Base-by-base conservation (phyloP, 2,888 invertebrate species). In the Nymphalis polychloros region DNA sequence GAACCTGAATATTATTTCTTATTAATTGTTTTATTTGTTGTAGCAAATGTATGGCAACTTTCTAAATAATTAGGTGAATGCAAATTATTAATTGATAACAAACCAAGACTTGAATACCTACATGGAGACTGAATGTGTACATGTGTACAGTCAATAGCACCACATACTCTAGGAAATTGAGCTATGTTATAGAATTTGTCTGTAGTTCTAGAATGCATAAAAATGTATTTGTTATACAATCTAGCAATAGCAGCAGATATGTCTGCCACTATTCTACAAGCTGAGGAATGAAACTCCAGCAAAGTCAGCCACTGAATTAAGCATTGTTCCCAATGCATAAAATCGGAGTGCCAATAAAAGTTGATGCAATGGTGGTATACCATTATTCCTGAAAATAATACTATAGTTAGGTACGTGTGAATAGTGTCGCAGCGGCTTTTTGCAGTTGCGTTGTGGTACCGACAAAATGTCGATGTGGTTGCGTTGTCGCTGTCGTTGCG, bases 361-460 rank as follows among this genome's bases (percentile, higher is more conserved):
- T 20, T 60, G 19, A 19, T 48, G 47, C 5, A 60, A 47, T 8
- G 47, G 47, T 16, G 59, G 47, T 20, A 60, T 23, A 8, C 59
- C 48, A 60, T 60, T 7, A 23, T 48, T 48, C 19, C 60, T 48
- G 60, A 8, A 60, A 60, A 23, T 23, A 23, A 23, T 23, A 23
- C 23, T 23, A 23, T 23, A 23, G 23, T 23, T 23, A 23, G 23
- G 23, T 23, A 23, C 75, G 68, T 75, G 72, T 72, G 71, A 72
- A 73, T 75, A 72, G 70, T 73, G 70, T 68, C 70, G 70, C 70
- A 49, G 68, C 73, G 49, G 72, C 71, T 70, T 75, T 68, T 72
- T 72, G 72, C 68, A 69, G 69, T 72, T 75, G 72, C 74, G 67
- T 67, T 72, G 72, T 72, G 72, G 23, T 23, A 23, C 23, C 23